Evolutionary conservation across 2,113 vertebrate species (phyloP).

Genomic region (Pyrgilauda ruficollis): DNA sequence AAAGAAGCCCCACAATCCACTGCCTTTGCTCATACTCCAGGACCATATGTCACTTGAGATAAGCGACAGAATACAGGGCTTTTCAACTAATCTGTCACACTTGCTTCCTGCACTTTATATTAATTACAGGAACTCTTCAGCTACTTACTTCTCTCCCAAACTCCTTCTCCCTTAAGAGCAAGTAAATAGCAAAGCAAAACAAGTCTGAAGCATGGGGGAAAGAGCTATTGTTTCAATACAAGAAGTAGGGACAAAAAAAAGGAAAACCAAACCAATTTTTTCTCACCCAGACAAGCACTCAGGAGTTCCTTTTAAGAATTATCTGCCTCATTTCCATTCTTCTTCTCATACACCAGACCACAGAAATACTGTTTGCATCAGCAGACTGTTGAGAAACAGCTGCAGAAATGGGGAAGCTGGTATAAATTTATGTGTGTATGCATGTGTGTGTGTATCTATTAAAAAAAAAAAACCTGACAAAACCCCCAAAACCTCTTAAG

Average conservation of each 20-base stretch:
- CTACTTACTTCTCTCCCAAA: not conserved
- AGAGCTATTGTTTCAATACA: not conserved
- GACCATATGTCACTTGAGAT: conserved; percentile 39
- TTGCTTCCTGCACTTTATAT: conserved; percentile 48
- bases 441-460: not conserved
- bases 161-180: not conserved
- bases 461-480: not conserved
- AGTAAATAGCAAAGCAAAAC: not conserved
- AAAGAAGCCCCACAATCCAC: not conserved
- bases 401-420: conserved; percentile 43
- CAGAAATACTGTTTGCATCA: conserved; percentile 24
- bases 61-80: conserved; percentile 33
- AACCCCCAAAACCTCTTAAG: not conserved
- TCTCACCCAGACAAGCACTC: not conserved
- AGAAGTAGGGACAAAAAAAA: not conserved
- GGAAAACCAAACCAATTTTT: not conserved
- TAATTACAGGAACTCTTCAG: conserved; percentile 53
- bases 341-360: not conserved
- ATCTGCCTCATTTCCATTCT: not conserved
- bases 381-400: conserved; percentile 43
- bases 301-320: not conserved
- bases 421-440: not conserved
- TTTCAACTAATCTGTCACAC: conserved; percentile 38
- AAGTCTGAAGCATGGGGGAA: not conserved
- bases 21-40: not conserved